phyloP scores from a whole-genome alignment of 2,888 invertebrate genomes.

The Adela reaumurella region DNA sequence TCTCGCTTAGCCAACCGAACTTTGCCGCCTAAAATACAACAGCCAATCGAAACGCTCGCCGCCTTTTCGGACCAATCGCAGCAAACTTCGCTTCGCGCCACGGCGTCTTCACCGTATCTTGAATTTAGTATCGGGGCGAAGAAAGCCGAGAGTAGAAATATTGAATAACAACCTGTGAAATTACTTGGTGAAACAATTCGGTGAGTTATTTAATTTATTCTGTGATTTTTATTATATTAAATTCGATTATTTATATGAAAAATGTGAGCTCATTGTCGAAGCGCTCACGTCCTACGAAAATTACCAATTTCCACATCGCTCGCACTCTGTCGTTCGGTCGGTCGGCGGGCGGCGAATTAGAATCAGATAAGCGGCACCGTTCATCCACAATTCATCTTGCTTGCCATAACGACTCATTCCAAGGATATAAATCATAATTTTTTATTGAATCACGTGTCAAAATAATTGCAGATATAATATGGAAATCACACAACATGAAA shows the following conservation, averaged over 20 bases:
- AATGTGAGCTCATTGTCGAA: no score
- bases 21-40: slow-evolving; percentile 44
- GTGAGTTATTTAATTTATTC: slow-evolving; percentile 33
- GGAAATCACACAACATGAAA: no score
- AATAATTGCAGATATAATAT: no score
- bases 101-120: slow-evolving; percentile 53
- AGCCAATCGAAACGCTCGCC: slow-evolving; percentile 41
- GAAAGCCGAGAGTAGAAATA: slow-evolving; percentile 49
- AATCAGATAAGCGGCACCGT: no score
- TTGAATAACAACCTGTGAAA: slow-evolving; percentile 18
- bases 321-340: no score
- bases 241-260: slow-evolving; percentile 12
- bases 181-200: slow-evolving; percentile 28
- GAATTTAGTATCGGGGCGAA: slow-evolving; percentile 48
- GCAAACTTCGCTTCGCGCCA: slow-evolving; percentile 49
- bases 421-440: no score
- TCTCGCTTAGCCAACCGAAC: slow-evolving; percentile 52
- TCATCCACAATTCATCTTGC: no score
- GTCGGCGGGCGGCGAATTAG: no score
- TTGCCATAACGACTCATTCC: no score
- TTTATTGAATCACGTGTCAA: no score
- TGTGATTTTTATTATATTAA: slow-evolving; percentile 12
- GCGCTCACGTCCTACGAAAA: no score
- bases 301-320: no score
- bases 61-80: slow-evolving; percentile 49